Evolutionary conservation across 2,797 vertebrate genomes (phyloP), one percentile per base, ranked within the genome.

Genomic region (Sebastes itinus): DNA sequence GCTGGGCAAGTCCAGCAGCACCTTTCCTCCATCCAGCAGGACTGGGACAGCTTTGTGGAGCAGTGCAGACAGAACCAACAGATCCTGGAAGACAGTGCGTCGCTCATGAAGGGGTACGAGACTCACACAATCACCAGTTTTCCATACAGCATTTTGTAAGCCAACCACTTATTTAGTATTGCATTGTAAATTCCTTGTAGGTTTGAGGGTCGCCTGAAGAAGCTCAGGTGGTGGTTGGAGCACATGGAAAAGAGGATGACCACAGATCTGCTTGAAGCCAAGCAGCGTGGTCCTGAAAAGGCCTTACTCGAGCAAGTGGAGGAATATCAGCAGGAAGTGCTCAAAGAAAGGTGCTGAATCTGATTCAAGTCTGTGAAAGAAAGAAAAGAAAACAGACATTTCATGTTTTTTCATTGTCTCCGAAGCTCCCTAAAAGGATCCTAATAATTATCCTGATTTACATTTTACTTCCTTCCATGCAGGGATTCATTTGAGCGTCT

Each of bases 401-500:
- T 5, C 2, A 62, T 46, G 13, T 5, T 58, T 8, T 42, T 79
- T 66, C 2, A 23, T 28, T 13, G n/a, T 69, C 18, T 38, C 5
- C 2, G 0, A 77, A 27, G 35, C 7, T 56, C 42, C 18, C 16
- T 20, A 7, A 33, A 67, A 35, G 5, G 6, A 35, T 32, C 27
- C n/a, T n/a, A n/a, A n/a, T n/a, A n/a, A n/a, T n/a, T n/a, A n/a
- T n/a, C 16, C 10, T 59, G 55, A 32, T 59, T 72, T 22, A 28
- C 2, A 56, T 69, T 64, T 6, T 20, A 8, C 23, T 46, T 52
- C 25, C 27, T 32, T 80, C 25, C 25, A 10, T 70, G 61, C 89
- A 99, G 98, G 91, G 97, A 98, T 86, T 97, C 97, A 5, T 97
- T 99, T 30, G 97, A 99, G 87, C 96, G 96, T 67, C 92, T 99